A percentile compares a stretch with the other conserved stretches of the same genome.
Conservation (phyloP, 2,888 invertebrate species). For the Dastarcus helophoroides region DNA sequence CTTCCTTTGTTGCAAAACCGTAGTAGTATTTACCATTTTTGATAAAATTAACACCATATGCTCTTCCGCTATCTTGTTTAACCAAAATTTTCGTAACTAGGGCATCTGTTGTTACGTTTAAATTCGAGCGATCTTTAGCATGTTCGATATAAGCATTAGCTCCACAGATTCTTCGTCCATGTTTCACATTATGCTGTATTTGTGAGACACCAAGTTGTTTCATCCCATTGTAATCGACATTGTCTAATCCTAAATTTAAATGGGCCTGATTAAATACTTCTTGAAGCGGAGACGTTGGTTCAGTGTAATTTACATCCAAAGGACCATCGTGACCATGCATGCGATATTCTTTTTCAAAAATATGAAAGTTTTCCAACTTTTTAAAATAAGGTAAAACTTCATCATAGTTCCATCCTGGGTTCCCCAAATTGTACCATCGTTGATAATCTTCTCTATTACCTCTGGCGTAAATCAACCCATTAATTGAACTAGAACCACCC, state of each 20-base stretch:
- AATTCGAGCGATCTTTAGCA: constrained; percentile 41
- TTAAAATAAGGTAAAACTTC: constrained; percentile 43
- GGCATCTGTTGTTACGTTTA: constrained; percentile 47
- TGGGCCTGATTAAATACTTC: constrained; percentile 48
- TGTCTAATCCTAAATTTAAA: constrained; percentile 45
- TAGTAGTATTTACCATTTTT: constrained; percentile 25
- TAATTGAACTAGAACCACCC: constrained; percentile 70
- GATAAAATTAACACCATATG: constrained; percentile 36
- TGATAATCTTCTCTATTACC: constrained; percentile 65
- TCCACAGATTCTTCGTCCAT: constrained; percentile 14
- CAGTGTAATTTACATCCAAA: constrained; percentile 61
- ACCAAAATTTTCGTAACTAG: constrained; percentile 45
- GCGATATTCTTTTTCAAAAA: constrained; percentile 49
- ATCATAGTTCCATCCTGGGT: constrained; percentile 65
- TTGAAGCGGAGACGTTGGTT: constrained; percentile 63
- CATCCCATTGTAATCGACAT: constrained; percentile 52
- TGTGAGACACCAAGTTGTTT: constrained; percentile 28
- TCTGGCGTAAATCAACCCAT: constrained; percentile 75
- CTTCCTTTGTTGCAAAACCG: constrained; percentile 42
- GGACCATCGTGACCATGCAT: constrained; percentile 60
- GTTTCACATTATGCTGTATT: constrained; percentile 12
- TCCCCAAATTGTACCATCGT: constrained; percentile 52
- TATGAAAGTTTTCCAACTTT: constrained; percentile 47
- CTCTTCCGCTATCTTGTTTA: constrained; percentile 33
- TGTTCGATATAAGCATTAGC: constrained; percentile 61